These are phyloP conservation scores for Sebastes diaconus DNA, from an alignment of 2,797 vertebrate genomes.

Conservation along the genomic window DNA sequence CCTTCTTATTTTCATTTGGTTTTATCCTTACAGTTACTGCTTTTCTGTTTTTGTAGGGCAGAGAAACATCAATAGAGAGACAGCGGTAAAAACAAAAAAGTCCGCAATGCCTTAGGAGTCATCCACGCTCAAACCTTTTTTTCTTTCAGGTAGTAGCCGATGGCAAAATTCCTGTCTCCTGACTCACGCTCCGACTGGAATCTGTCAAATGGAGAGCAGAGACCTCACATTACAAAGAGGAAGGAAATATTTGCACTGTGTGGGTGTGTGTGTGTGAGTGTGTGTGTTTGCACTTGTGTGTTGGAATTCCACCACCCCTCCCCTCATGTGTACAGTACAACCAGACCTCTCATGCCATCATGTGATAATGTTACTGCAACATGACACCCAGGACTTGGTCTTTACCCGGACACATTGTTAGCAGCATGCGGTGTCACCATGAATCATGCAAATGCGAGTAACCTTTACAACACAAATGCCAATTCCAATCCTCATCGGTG, in stretches of 20 bases:
- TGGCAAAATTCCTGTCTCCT: conserved; percentile 97
- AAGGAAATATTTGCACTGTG: conserved; percentile 11
- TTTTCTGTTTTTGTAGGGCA: background rate
- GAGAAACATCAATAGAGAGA: background rate
- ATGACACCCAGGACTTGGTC: background rate
- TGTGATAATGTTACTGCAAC: conserved; percentile 31
- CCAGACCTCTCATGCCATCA: background rate
- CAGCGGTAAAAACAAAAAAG: background rate
- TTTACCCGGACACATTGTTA: conserved; percentile 1
- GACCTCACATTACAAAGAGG: conserved; percentile 20
- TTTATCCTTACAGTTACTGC: background rate
- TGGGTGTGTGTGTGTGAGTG: background rate
- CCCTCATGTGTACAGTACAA: conserved; percentile 23
- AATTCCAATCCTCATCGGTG: too few species aligned
- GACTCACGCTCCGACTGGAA: conserved; percentile 98
- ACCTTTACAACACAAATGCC: background rate
- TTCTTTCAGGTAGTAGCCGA: conserved; percentile 98
- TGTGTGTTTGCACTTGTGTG: conserved; percentile 1
- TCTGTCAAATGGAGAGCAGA: conserved; percentile 75
- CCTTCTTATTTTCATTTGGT: background rate
- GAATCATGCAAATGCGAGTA: conserved; percentile 3
- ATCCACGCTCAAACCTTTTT: conserved; percentile 88
- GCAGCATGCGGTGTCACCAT: background rate
- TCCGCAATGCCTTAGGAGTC: background rate
- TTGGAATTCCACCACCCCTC: conserved; percentile 10